These are phyloP conservation scores for Galaxea fascicularis DNA, from an alignment of 92 coral and sea anemone species.

Conservation along the genomic window DNA sequence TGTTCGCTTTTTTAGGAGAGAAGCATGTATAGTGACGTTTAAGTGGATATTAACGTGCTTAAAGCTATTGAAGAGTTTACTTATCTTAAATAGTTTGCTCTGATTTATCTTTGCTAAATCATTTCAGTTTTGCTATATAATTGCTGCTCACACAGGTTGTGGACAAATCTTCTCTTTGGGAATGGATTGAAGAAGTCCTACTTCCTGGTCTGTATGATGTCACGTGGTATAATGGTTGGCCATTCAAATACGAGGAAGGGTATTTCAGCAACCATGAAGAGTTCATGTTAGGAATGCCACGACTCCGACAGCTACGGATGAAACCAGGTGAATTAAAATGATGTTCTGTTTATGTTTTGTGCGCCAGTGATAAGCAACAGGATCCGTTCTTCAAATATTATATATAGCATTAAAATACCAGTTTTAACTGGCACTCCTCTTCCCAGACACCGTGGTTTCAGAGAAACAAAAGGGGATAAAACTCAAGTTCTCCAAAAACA, in stretches of 20 bases:
- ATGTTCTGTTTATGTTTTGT: background rate
- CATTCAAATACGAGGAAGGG: constrained; percentile 66
- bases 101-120: background rate
- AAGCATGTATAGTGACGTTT: too few species aligned
- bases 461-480: too few species aligned
- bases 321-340: constrained; percentile 36
- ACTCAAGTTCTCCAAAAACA: too few species aligned
- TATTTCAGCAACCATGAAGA: constrained; percentile 62
- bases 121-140: background rate
- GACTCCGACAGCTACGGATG: constrained; percentile 63
- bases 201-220: constrained; percentile 67
- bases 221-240: constrained; percentile 66
- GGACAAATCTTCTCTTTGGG: constrained; percentile 56
- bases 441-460: too few species aligned
- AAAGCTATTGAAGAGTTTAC: too few species aligned
- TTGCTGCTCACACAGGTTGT: constrained; percentile 13
- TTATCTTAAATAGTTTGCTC: too few species aligned
- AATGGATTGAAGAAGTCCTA: constrained; percentile 52
- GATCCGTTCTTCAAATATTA: background rate
- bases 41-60: too few species aligned
- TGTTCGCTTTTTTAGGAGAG: too few species aligned
- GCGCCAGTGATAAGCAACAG: background rate
- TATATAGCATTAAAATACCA: too few species aligned
- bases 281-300: constrained; percentile 76
- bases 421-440: too few species aligned